Conservation (phyloP, 2,113 vertebrate species). For the Mesoclemmys tuberculata region DNA sequence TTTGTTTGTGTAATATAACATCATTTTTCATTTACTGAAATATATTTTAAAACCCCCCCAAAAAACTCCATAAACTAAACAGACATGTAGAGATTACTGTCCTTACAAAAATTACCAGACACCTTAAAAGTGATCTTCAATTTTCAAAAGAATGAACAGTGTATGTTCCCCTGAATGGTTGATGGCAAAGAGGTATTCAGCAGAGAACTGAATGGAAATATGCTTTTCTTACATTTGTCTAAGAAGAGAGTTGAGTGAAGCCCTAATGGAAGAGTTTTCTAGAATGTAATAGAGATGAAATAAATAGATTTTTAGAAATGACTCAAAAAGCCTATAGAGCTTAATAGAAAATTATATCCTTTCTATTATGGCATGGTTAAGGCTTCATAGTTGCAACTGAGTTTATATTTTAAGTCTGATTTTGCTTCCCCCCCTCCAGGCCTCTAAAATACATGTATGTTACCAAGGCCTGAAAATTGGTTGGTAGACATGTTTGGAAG, state of each 20-base stretch:
- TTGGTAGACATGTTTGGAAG: neutral
- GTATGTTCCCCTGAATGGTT: neutral
- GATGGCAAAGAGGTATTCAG: neutral
- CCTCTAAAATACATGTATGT: neutral
- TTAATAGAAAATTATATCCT: neutral
- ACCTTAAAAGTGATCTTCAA: neutral
- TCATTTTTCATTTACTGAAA: conserved; percentile 12
- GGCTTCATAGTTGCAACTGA: neutral
- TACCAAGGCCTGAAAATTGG: neutral
- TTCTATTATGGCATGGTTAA: neutral
- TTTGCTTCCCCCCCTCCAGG: neutral
- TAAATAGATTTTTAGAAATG: neutral
- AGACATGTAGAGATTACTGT: neutral
- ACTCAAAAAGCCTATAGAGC: neutral
- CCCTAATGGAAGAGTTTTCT: neutral
- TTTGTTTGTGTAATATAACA: neutral
- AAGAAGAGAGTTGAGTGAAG: neutral
- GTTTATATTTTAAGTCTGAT: neutral
- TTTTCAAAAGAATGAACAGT: neutral
- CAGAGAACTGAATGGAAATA: neutral
- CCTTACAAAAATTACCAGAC: neutral
- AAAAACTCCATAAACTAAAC: neutral
- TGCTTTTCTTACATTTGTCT: neutral
- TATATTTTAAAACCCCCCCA: neutral
- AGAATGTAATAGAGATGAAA: neutral